Percentiles rank a stretch among this genome's conserved stretches.
Conservation (phyloP, 2,797 vertebrate species). For the Alauda arvensis region DNA sequence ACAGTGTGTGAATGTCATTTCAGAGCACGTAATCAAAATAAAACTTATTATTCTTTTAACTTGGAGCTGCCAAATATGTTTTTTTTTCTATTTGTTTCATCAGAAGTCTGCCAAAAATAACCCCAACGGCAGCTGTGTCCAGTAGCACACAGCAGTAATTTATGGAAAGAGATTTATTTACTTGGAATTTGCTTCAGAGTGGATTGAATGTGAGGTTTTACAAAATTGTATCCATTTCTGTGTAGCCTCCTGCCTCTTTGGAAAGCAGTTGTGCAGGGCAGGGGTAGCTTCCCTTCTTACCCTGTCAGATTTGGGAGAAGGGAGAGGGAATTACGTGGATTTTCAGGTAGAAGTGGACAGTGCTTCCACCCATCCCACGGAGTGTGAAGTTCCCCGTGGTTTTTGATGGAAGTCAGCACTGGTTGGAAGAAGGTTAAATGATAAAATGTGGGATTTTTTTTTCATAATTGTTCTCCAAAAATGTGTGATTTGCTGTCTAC, state of each 20-base stretch:
- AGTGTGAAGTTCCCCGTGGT: background rate
- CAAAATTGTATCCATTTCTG: background rate
- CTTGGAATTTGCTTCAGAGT: background rate
- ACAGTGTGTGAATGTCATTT: slow-evolving; percentile 30
- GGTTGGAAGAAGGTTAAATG: background rate
- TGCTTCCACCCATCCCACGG: background rate
- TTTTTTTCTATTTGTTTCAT: background rate
- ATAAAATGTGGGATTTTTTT: background rate
- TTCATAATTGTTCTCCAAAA: background rate
- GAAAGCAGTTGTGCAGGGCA: background rate
- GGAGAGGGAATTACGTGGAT: background rate
- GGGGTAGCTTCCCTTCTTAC: background rate
- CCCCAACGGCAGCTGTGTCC: background rate
- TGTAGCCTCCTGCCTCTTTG: background rate
- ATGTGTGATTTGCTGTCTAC: background rate
- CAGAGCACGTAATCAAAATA: background rate
- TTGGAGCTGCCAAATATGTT: background rate
- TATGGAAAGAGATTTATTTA: background rate
- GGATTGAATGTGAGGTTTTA: background rate
- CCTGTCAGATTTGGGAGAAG: background rate
- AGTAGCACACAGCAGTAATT: background rate
- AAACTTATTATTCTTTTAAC: background rate
- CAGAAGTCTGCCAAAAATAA: background rate
- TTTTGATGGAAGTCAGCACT: background rate
- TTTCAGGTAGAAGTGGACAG: background rate